Evolutionary conservation across 2,797 vertebrate genomes (phyloP), one percentile per base, ranked within the genome.

Genomic region (Sparus aurata): DNA sequence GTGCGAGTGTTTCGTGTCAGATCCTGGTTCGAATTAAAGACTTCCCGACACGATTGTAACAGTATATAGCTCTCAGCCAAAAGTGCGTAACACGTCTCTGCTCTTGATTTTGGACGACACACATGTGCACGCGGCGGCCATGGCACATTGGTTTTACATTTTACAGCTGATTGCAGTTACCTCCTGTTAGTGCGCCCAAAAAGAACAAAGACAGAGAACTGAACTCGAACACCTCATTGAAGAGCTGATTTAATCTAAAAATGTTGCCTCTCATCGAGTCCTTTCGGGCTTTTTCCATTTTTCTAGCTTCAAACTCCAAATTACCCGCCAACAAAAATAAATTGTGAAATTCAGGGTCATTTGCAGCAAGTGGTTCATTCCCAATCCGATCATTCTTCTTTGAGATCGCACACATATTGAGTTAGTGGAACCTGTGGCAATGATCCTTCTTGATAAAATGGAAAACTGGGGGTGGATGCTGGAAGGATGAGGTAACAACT

Each of bases 11-110:
- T 20, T 77, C 18, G 23, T 68, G 79, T 73, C 49, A 52, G 75
- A 57, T 65, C 30, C 90, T 94, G 91, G 88, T 88, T 92, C 64
- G 69, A 82, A 91, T 93, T 88, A 88, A 91, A 87, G 85, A 90
- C 87, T 91, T 93, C 85, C 90, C 62, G 54, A 86, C 82, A 90
- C 84, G 63, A 87, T 25, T 84, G 77, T 85, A 92, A 88, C 85
- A 83, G 87, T 73, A 73, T 45, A 69, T 58, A 55, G 76, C 86
- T 87, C 55, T 20, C 12, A 72, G 83, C 80, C 76, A 87, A 80
- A 73, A 74, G 54, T 52, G 73, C 79, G 68, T 53, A 87, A 52
- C 86, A 75, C 20, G 34, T 77, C 57, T 54, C 45, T 67, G 68
- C 50, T 84, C 68, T 87, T 86, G 67, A 83, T 83, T 83, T 86